phyloP scores from a whole-genome alignment of 2,888 invertebrate species.

The Habrosyne pyritoides region DNA sequence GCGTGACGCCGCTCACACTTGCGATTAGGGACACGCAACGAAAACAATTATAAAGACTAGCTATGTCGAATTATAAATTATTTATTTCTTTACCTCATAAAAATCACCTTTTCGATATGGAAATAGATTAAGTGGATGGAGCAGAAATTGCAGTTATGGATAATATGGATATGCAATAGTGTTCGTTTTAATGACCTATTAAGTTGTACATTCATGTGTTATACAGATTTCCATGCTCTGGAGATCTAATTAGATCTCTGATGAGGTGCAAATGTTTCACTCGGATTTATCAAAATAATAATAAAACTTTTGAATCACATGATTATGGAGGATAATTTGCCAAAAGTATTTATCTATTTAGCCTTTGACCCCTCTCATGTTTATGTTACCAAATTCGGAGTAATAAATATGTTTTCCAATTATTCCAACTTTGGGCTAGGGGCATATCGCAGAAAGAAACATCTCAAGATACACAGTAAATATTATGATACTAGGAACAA shows the following conservation, averaged over 20 bases:
- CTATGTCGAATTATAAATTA: slow-evolving; percentile 17
- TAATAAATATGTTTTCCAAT: no score
- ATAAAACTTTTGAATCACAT: neutral
- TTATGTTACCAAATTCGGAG: no score
- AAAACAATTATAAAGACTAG: slow-evolving; percentile 41
- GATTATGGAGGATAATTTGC: no score
- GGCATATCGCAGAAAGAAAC: neutral
- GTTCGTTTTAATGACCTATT: no score
- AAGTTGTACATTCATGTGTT: neutral
- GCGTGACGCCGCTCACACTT: slow-evolving; percentile 43
- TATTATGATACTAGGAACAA: neutral
- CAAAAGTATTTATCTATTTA: no score
- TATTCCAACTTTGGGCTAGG: neutral
- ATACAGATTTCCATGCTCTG: neutral
- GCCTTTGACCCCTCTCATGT: no score
- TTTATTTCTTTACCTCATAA: neutral
- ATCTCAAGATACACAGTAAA: neutral
- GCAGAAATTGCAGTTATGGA: neutral
- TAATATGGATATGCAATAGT: neutral
- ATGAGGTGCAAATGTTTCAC: neutral
- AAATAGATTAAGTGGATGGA: neutral
- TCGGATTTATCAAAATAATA: neutral
- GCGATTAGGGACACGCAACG: slow-evolving; percentile 55
- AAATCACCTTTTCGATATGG: neutral
- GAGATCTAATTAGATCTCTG: neutral